Base-by-base conservation (phyloP, 2,113 vertebrate species). In the Vombatus ursinus region DNA sequence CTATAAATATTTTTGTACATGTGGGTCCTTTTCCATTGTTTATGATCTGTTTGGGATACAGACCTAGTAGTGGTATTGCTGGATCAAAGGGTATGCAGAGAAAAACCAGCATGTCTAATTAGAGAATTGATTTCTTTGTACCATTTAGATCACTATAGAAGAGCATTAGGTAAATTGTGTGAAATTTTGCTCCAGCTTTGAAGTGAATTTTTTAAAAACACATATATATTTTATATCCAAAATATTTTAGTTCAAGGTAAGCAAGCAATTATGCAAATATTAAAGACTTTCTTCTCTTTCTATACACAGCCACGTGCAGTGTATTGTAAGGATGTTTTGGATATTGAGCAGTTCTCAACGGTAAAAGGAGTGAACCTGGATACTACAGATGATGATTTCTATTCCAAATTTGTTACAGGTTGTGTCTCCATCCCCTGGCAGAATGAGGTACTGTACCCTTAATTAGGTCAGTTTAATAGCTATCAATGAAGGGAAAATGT, bases 341-440 rank as follows among this genome's bases (percentile, higher is more conserved):
- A 99, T 96, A 99, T 99, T 2, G 99, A 99, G 95, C 99, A 98
- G 98, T 99, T 99, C 98, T 99, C 99, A 54, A 98, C 98, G 1
- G 99, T 99, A 97, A 99, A 99, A 98, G 99, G 99, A 52, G 99
- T 99, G 94, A 99, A 99, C 97, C 98, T 99, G 98, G 99, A 99
- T 98, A 99, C 98, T 89, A 98, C 98, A 0, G 99, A 99, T 11
- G 98, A 99, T 4, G 98, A 98, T 96, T 99, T 99, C 98, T 99
- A 99, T 94, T 98, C 99, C 95, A 99, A 99, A 97, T 99, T 99
- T 98, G 99, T 99, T 93, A 99, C 99, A 0, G 99, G 99, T 94
- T 99, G 99, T 98, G 99, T 99, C 98, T 99, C 99, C 98, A 99
- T 99, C 98, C 99, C 99, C 97, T 99, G 99, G 99, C 99, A 99